Evolutionary conservation across 1,140 invertebrate genomes (phyloP), one percentile per base, ranked within the genome.

Genomic region (Phenacoccus solenopsis): DNA sequence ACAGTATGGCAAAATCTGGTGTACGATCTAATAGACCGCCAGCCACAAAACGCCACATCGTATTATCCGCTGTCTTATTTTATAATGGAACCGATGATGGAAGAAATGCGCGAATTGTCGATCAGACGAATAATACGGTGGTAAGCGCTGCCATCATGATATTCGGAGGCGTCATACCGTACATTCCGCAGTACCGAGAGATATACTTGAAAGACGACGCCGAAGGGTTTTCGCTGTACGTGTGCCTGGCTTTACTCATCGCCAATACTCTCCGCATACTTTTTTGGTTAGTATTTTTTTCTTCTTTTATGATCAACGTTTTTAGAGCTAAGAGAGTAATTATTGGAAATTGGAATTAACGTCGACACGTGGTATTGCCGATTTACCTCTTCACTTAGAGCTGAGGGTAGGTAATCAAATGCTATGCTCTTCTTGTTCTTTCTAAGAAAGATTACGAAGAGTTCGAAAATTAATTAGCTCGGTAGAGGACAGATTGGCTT

Each of bases 241-340:
- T 99, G 38, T 99, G 97, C 78, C 82, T 99, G 32, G 90, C 94
- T 2, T 84, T 99, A 22, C 82, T 98, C 30, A 85, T 98, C 77
- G 96, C 97, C 38, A 98, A 98, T 78, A 97, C 93, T 69, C 83
- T 99, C 59, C 86, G 97, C 75, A 98, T 99, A 78, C 82, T 97
- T 71, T 99, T 98, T 84, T 99, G 97, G 97, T 98, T 83, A 7
- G 22, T 35, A 27, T n/a, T n/a, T n/a, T n/a, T n/a, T n/a, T n/a
- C n/a, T n/a, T n/a, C n/a, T n/a, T n/a, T n/a, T n/a, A n/a, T n/a
- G n/a, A n/a, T n/a, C n/a, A n/a, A n/a, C n/a, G n/a, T n/a, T n/a
- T n/a, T n/a, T n/a, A n/a, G n/a, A n/a, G n/a, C n/a, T n/a, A n/a
- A n/a, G n/a, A n/a, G n/a, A n/a, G n/a, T n/a, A n/a, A n/a, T n/a